These are phyloP conservation scores for Hippasteria phrygiana DNA, from an alignment of 53 echinoderm and acorn worm genomes.

Conservation along the genomic window DNA sequence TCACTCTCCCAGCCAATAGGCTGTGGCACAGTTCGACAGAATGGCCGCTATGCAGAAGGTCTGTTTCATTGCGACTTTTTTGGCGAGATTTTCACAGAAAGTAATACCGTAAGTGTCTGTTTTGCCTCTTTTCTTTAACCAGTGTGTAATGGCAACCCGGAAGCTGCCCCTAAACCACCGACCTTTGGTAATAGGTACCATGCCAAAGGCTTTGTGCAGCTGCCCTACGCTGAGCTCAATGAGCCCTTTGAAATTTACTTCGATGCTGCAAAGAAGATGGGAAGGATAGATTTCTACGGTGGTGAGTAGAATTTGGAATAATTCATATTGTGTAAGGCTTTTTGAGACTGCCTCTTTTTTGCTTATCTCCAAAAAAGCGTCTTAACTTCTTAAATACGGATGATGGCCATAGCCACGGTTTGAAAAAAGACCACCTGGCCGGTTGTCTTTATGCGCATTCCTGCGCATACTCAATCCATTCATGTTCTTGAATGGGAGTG, in stretches of 20 bases:
- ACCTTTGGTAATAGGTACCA: slow-evolving; percentile 61
- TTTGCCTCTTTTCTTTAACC: neutral
- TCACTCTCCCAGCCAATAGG: no score
- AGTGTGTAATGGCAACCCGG: neutral
- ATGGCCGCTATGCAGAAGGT: no score
- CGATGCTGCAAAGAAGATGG: neutral
- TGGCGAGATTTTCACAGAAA: neutral
- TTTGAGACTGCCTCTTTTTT: neutral
- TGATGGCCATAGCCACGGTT: no score
- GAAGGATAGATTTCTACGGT: slow-evolving; percentile 51
- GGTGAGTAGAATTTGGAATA: slow-evolving; percentile 4
- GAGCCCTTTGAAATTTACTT: slow-evolving; percentile 81
- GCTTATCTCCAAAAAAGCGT: neutral
- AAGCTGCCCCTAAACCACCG: slow-evolving; percentile 20
- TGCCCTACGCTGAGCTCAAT: slow-evolving; percentile 87
- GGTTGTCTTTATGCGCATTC: no score
- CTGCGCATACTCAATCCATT: no score
- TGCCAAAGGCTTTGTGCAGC: slow-evolving; percentile 71
- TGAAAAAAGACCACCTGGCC: no score
- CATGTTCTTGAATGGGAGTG: no score
- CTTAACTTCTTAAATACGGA: no score
- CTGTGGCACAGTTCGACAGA: no score
- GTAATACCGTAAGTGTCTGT: neutral
- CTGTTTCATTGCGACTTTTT: no score
- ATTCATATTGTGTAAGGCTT: neutral